phyloP scores from a whole-genome alignment of 2,888 invertebrate species.

The Phortica magna region DNA sequence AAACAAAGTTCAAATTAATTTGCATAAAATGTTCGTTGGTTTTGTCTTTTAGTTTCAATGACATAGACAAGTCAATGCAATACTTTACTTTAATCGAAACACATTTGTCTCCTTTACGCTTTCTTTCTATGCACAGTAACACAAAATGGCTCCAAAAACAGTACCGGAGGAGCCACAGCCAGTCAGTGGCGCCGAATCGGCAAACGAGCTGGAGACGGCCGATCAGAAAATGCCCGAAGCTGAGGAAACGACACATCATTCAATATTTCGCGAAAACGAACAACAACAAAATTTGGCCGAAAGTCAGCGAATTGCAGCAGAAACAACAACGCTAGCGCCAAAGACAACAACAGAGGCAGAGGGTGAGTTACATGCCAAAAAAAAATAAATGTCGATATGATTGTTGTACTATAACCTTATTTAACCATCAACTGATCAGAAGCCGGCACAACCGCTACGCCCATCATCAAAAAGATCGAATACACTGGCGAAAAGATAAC shows the following conservation, averaged over 20 bases:
- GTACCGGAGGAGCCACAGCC: conserved; percentile 70
- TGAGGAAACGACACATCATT: conserved; percentile 71
- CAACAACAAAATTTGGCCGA: conserved; percentile 60
- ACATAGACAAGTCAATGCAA: too few relatives aligned
- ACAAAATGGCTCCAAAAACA: conserved; percentile 76
- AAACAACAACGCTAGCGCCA: conserved; percentile 66
- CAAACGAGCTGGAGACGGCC: conserved; percentile 62
- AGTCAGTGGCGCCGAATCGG: conserved; percentile 58
- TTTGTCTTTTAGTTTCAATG: too few relatives aligned
- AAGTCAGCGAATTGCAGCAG: conserved; percentile 70
- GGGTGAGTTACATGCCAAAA: conserved; percentile 63
- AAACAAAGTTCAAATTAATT: neutral
- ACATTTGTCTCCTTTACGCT: neutral
- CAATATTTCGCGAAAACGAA: conserved; percentile 66
- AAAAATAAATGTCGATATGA: neutral
- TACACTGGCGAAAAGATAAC: conserved; percentile 80
- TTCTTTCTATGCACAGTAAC: conserved; percentile 50
- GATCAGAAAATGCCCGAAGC: conserved; percentile 59
- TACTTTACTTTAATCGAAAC: too few relatives aligned
- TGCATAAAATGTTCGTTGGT: neutral
- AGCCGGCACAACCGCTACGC: conserved; percentile 66
- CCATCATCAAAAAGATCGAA: conserved; percentile 74
- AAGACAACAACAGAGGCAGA: conserved; percentile 70
- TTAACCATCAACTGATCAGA: conserved; percentile 45
- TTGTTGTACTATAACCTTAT: neutral